These are phyloP conservation scores for Operophtera brumata DNA, from an alignment of 2,888 invertebrate genomes.

Conservation along the genomic window DNA sequence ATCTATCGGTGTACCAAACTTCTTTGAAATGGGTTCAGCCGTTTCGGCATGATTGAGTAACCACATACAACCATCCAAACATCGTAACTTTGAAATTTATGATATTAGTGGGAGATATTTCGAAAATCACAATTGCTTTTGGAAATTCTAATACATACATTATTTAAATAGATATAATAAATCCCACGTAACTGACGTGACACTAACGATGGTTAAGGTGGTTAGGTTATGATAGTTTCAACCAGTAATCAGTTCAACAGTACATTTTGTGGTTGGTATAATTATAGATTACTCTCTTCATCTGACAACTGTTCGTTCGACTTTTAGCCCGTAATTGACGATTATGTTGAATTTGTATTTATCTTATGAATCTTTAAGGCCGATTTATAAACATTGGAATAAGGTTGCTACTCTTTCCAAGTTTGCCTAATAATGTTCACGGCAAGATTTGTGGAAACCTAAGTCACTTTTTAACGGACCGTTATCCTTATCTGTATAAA, in stretches of 20 bases:
- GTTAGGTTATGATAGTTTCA: background rate
- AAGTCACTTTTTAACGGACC: conserved; percentile 7
- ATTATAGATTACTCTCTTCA: conserved; percentile 52
- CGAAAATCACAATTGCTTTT: background rate
- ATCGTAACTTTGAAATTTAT: too few species aligned
- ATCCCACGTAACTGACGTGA: background rate
- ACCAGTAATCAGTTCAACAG: background rate
- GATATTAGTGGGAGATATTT: too few species aligned
- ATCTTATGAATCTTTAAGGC: conserved; percentile 49
- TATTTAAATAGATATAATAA: background rate
- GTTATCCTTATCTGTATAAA: conserved; percentile 39
- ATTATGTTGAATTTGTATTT: conserved; percentile 53
- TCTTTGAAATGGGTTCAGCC: too few species aligned
- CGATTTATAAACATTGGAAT: conserved; percentile 46
- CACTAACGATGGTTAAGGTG: background rate
- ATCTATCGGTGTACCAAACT: too few species aligned
- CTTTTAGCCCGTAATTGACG: conserved; percentile 50
- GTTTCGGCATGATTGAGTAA: too few species aligned
- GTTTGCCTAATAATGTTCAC: conserved; percentile 49
- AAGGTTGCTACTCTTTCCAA: conserved; percentile 55
- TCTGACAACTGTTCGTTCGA: conserved; percentile 37
- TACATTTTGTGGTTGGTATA: conserved; percentile 50
- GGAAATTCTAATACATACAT: background rate
- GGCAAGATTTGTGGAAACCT: conserved; percentile 15
- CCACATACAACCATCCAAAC: too few species aligned